Evolutionary conservation across 2,888 invertebrate genomes (phyloP), one percentile per base, ranked within the genome.

Genomic region (Amiota communis): DNA sequence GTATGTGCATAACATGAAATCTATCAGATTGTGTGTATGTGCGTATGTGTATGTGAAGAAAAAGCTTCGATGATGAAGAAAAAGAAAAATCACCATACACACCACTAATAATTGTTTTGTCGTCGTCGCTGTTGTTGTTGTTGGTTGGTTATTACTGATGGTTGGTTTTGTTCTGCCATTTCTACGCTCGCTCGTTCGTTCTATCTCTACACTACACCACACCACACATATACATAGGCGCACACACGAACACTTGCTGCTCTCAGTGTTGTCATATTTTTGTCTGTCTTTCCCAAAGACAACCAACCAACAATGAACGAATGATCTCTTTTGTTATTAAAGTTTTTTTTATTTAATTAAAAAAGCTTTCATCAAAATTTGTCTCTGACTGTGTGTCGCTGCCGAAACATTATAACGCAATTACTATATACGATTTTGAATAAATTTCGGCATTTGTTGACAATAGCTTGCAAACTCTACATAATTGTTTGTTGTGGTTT

Each of bases 251-350:
- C 76, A 74, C 65, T 75, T 75, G 70, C 71, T 48, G 75, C 59
- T 71, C 47, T 61, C 75, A 78, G 76, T 74, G 82, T 67, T 81
- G 82, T 83, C 83, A 78, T 57, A 20, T 13, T 11, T 70, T n/a
- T n/a, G n/a, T 15, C 46, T 57, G 15, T 12, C 13, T 70, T 17
- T 46, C 71, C 74, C 74, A 76, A 74, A 23, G 23, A 23, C 23
- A 23, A 75, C 69, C 67, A 63, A 6, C 36, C 23, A 23, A 23
- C 23, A 51, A 51, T 2, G 12, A 51, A n/a, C n/a, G 51, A 51
- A 51, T 12, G 12, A n/a, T 51, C n/a, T 51, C n/a, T 51, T 51
- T 68, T 56, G 69, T 17, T 73, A 70, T 57, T 75, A 65, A 76
- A 79, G 80, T 80, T 81, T 67, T 81, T 78, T 74, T 61, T 23